Evolutionary conservation across 1,140 invertebrate genomes (phyloP), one percentile per base, ranked within the genome.

Genomic region (Zaprionus kolodkinae): DNA sequence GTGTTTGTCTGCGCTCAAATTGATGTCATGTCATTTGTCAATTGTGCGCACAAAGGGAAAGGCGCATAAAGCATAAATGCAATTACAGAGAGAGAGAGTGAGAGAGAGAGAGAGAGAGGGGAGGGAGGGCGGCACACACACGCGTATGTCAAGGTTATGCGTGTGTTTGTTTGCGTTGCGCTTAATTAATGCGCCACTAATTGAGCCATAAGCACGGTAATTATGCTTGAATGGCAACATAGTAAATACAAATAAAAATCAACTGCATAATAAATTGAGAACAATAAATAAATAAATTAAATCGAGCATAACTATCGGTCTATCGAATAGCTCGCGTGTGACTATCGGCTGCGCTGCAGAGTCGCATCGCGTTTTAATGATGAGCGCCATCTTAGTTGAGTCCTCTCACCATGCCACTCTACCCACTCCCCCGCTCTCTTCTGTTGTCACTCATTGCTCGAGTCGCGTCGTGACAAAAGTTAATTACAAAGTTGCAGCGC

Each of bases 401-500:
- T 50, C 17, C 45, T 48, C 45, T 11, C n/a, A 7, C 4, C 9
- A 17, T 50, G 6, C 30, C 9, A 13, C 27, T 9, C 13, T 55
- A 1, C 27, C 10, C 9, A 12, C 52, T 30, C 1, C 3, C 6
- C n/a, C 10, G 1, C 11, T 33, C 13, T 45, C 40, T 17, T 45
- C 7, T 5, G 3, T n/a, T 15, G 40, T 9, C 40, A 45, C 40
- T 33, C 35, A 67, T 45, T 64, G 68, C 61, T 67, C 59, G 33
- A 54, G 54, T 66, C 54, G 38, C 66, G 78, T 86, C 85, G 85
- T 89, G 85, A 89, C 85, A 90, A 89, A 89, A 89, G 85, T 89
- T 89, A 89, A 89, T 89, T 89, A 89, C 81, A 89, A 90, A 81
- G 78, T 85, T 86, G 82, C 82, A 81, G 75, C 80, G 73, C 78